Evolutionary conservation across 2,797 vertebrate genomes (phyloP), one percentile per base, ranked within the genome.

Genomic region (Menidia menidia): DNA sequence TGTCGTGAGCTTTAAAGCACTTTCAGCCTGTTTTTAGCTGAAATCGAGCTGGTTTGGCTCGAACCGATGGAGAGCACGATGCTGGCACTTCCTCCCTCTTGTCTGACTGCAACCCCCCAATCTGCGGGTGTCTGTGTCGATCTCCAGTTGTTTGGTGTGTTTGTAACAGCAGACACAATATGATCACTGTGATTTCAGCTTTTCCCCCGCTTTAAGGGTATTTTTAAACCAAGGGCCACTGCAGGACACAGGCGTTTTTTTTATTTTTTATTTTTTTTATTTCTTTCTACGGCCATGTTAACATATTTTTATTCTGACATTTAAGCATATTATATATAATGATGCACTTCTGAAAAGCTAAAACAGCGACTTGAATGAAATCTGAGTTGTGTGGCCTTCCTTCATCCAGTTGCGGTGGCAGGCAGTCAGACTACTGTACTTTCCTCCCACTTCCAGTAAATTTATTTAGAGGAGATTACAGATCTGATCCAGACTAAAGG

Each of bases 391-490:
- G 78, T 82, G 90, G 87, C 87, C 81, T 47, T 87, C 83, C 57
- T 73, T 52, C 35, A 78, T 92, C 83, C 88, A 88, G 82, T 80
- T 89, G 90, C 73, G 80, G 89, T 92, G 83, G 86, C 87, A 83
- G 86, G 64, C 79, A 78, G 82, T 78, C 75, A 85, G 82, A 90
- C 85, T 91, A 87, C 90, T 91, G 88, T 88, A 86, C 88, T 91
- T 89, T 91, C 75, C 84, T 87, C 76, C 81, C 78, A 84, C 84
- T 92, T 92, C 82, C 88, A 85, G 92, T 86, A 88, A 89, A 88
- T 85, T 73, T 89, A 92, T 93, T 93, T 92, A 89, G 82, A 90
- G 87, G 85, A 92, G 91, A 93, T 92, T 92, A 89, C 88, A 90
- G 90, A 88, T 86, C 79, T 78, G 85, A 85, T 82, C 78, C 80